Conservation (phyloP, 2,797 vertebrate species). For the Philypnodon macrostomus region DNA sequence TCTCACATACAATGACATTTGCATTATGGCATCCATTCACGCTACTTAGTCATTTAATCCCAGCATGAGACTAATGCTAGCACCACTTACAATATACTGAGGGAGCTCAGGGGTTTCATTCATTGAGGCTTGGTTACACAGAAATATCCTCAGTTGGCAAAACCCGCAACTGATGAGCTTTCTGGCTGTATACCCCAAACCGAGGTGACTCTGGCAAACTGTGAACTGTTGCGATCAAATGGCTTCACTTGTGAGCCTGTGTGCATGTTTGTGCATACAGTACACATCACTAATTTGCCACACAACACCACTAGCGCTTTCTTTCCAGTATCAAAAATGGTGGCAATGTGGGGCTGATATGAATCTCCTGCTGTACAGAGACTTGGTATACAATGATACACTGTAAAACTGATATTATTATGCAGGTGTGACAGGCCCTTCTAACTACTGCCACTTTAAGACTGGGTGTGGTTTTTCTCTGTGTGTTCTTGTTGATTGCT, state of each 20-base stretch:
- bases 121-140: constrained; percentile 62
- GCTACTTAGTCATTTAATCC: constrained; percentile 15
- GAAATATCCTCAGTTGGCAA: constrained; percentile 61
- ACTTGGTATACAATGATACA: constrained; percentile 76
- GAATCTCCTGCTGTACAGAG: constrained; percentile 41
- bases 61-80: constrained; percentile 29
- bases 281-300: constrained; percentile 30
- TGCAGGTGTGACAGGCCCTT: no score
- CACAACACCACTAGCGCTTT: constrained; percentile 41
- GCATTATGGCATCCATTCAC: constrained; percentile 10
- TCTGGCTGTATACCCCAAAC: constrained; percentile 45
- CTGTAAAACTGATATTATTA: no score
- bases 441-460: no score
- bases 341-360: constrained; percentile 46
- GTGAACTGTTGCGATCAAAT: constrained; percentile 32
- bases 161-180: constrained; percentile 70
- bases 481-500: no score
- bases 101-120: constrained; percentile 53
- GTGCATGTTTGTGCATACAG: constrained; percentile 5
- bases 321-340: constrained; percentile 44
- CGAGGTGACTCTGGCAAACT: constrained; percentile 51
- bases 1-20: background rate
- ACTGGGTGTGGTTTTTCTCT: no score
- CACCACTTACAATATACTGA: constrained; percentile 41
- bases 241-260: constrained; percentile 18